Evolutionary conservation across 2,113 vertebrate genomes (phyloP).

Genomic region (Campylomormyrus numenius): DNA sequence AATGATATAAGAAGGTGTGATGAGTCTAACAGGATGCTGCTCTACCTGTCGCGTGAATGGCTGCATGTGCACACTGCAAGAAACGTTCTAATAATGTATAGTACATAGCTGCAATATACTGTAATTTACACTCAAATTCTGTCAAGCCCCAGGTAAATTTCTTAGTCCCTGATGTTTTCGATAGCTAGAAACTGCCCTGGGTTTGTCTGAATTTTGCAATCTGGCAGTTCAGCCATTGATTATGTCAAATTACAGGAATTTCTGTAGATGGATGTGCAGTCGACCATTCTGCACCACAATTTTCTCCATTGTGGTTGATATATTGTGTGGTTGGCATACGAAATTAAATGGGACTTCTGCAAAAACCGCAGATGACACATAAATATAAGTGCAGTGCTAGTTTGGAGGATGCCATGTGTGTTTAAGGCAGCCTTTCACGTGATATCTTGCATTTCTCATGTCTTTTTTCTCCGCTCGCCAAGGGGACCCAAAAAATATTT

Average conservation of each 20-base stretch:
- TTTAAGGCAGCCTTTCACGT: neutral
- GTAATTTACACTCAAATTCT: neutral
- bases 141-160: neutral
- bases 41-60: neutral
- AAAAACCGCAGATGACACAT: neutral
- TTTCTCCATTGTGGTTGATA: neutral
- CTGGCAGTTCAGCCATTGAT: neutral
- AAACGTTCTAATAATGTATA: neutral
- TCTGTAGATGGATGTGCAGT: neutral
- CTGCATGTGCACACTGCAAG: neutral
- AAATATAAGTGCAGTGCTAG: neutral
- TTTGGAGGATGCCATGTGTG: neutral
- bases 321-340: neutral
- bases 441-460: neutral
- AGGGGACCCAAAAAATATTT: neutral
- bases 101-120: neutral
- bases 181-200: neutral
- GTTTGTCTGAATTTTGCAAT: neutral
- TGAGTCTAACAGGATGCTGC: neutral
- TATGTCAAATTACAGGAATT: neutral
- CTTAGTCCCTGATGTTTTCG: no score
- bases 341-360: neutral
- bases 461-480: neutral
- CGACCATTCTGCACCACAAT: neutral
- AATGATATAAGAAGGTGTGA: neutral